Evolutionary conservation across 1,140 invertebrate genomes (phyloP), one percentile per base, ranked within the genome.

Genomic region (Nephotettix cincticeps): DNA sequence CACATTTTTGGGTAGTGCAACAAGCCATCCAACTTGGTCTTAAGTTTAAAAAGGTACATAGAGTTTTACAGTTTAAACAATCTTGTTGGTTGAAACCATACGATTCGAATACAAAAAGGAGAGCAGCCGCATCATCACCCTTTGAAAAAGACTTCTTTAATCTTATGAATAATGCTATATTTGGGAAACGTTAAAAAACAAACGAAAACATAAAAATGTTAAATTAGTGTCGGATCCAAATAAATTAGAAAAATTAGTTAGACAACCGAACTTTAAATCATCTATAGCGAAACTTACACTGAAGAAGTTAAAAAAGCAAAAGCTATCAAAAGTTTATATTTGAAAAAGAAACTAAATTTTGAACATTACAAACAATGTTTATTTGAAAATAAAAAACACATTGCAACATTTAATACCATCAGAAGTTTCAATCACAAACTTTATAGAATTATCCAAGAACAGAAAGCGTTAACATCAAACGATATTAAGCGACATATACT

Each of bases 31-130:
- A 54, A 21, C 47, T 14, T 54, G 21, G 21, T 6, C 47, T 54
- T 11, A 11, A 19, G 21, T 13, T 70, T 11, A 45, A 27, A n/a
- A 69, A 69, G 6, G 58, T 70, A 21, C 51, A 69, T 29, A 27
- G 25, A 21, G 40, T 47, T 27, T 1, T 43, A n/a, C 1, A 30
- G 1, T 68, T 69, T 27, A 23, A 29, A 1, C 23, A 69, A 28
- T 69, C 68, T 29, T 2, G 1, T 30, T 69, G 51, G 27, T n/a
- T 58, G 3, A 29, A 0, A 61, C 23, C 30, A 30, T 69, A 30
- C 25, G 27, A 69, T 19, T 54, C 47, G 13, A 54, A 54, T 54
- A 54, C 47, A 11, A 19, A 21, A 11, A 11, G 19, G 47, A 54
- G 47, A 11, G 23, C 6, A n/a, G 47, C 6, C 4, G 6, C 19